Evolutionary conservation across 2,113 vertebrate genomes (phyloP), one percentile per base, ranked within the genome.

Genomic region (Anolis sagrei): DNA sequence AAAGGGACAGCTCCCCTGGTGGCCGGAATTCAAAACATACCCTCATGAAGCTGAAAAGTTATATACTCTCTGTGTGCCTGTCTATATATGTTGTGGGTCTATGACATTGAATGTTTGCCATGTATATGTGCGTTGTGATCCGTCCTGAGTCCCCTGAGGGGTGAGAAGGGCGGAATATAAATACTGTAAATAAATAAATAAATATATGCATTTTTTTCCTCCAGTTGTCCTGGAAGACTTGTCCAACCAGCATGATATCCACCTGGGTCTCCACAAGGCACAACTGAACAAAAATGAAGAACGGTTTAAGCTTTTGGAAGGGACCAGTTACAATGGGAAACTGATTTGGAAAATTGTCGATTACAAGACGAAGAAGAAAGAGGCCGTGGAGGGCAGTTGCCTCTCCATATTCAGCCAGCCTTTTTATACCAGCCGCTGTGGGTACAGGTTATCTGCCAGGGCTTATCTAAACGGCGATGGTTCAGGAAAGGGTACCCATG

Each of bases 291-390:
- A 95, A 87, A 98, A 97, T 0, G 97, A 98, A 81, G 97, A 97
- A 69, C 95, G 97, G 2, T 97, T 98, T 81, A 95, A 94, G 68
- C 96, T 98, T 86, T 95, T 99, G 6, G 97, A 98, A 92, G 95
- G 95, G 0, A 97, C 97, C 0, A 97, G 98, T 75, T 98, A 97
- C 64, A 97, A 96, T 0, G 98, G 98, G 7, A 98, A 97, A 90
- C 95, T 98, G 82, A 98, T 99, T 90, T 99, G 98, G 98, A 99
- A 99, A 94, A 97, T 98, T 92, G 95, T 96, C 0, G 97, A 97
- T 90, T 98, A 98, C 88, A 94, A 88, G 86, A 91, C 89, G 89
- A 97, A 92, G 93, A 97, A 97, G 66, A 96, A 95, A 32, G 96
- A 97, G 1, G 98, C 97, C 0, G 86, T 92, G 77, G 95, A 95